These are phyloP conservation scores for Chalcis sispes DNA, from an alignment of 2,888 invertebrate species.

Conservation along the genomic window DNA sequence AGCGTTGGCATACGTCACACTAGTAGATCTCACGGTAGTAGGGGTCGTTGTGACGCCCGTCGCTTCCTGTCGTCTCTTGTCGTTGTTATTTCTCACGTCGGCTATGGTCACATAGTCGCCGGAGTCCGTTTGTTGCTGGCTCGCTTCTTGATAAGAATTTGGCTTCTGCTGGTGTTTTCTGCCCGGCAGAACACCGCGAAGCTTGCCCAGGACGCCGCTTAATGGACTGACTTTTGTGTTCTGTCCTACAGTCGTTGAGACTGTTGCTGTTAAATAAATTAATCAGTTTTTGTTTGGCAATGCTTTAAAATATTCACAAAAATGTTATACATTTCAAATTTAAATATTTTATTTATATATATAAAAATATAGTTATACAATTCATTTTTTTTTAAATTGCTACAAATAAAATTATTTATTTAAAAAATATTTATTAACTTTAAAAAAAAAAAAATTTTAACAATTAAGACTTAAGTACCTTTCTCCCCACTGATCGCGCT, in stretches of 20 bases:
- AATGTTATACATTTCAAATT: not conserved
- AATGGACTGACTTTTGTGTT: slow-evolving; percentile 77
- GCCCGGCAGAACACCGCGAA: slow-evolving; percentile 78
- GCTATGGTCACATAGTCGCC: slow-evolving; percentile 93
- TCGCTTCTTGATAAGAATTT: slow-evolving; percentile 48
- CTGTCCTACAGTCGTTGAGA: slow-evolving; percentile 35
- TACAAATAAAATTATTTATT: not conserved
- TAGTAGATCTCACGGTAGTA: slow-evolving; percentile 55
- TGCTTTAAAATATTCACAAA: not conserved
- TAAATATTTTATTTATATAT: too few species aligned
- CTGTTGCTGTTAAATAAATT: too few species aligned
- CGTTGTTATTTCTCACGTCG: slow-evolving; percentile 88
- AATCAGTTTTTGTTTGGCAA: too few species aligned
- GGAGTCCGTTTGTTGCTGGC: slow-evolving; percentile 75
- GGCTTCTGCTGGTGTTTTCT: slow-evolving; percentile 65
- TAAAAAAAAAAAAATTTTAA: not conserved
- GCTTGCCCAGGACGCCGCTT: slow-evolving; percentile 85
- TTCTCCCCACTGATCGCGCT: not conserved
- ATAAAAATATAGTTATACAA: too few species aligned
- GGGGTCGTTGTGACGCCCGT: slow-evolving; percentile 55
- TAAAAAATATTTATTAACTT: too few species aligned
- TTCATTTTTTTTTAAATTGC: too few species aligned
- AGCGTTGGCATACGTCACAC: slow-evolving; percentile 79
- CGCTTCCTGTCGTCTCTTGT: slow-evolving; percentile 75
- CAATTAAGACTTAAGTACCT: too few species aligned